These are phyloP conservation scores for Drosophila borealis DNA, from an alignment of 2,888 invertebrate genomes.

Conservation along the genomic window DNA sequence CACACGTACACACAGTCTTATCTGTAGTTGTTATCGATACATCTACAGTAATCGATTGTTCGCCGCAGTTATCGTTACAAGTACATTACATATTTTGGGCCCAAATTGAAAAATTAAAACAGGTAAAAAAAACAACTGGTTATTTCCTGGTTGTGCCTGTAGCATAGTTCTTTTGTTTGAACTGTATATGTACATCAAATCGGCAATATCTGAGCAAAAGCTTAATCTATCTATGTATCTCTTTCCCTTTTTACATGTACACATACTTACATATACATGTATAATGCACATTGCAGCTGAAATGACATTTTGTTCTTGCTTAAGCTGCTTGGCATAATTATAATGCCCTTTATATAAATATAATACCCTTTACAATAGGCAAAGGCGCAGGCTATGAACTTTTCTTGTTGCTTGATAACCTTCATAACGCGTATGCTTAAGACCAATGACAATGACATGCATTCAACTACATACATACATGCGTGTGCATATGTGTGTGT, in stretches of 20 bases:
- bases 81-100: slow-evolving; percentile 7
- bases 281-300: no score
- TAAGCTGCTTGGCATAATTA: background rate
- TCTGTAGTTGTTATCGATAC: slow-evolving; percentile 28
- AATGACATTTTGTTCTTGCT: no score
- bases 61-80: slow-evolving; percentile 36
- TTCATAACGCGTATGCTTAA: slow-evolving; percentile 35
- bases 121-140: no score
- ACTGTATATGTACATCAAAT: background rate
- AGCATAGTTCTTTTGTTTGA: no score
- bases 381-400: slow-evolving; percentile 17
- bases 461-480: slow-evolving; percentile 5
- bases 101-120: slow-evolving; percentile 16
- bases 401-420: slow-evolving; percentile 37
- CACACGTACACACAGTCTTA: background rate
- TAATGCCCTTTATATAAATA: background rate
- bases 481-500: background rate
- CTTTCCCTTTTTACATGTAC: no score
- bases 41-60: slow-evolving; percentile 34
- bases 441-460: slow-evolving; percentile 44
- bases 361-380: background rate
- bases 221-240: no score
- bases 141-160: no score
- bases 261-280: background rate
- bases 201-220: no score